phyloP scores from a whole-genome alignment of 2,797 vertebrate genomes.

The Diplodus sargus region DNA sequence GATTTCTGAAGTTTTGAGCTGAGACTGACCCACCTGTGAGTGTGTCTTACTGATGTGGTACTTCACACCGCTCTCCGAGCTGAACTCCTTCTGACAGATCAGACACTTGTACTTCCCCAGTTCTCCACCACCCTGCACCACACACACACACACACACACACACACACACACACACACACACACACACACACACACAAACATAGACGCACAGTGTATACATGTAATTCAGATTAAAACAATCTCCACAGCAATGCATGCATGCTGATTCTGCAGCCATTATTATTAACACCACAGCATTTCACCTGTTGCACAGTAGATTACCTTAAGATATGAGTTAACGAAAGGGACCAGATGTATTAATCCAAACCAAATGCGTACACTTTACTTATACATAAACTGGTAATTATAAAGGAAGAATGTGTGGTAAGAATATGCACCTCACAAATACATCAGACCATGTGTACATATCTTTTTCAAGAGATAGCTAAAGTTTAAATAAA shows the following conservation, averaged over 20 bases:
- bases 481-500: not conserved
- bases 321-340: not conserved
- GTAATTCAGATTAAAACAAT: not conserved
- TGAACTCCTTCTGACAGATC: constrained; percentile 98
- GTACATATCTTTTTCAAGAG: not conserved
- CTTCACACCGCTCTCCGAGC: constrained; percentile 97
- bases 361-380: not conserved
- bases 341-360: not conserved
- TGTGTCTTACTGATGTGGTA: constrained; percentile 99
- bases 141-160: constrained; percentile 19
- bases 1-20: not conserved
- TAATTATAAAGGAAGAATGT: not conserved
- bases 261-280: constrained; percentile 6
- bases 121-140: constrained; percentile 90
- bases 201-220: not conserved
- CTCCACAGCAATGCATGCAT: not conserved
- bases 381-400: not conserved
- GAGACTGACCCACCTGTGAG: constrained; percentile 88
- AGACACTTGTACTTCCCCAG: constrained; percentile 96
- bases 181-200: not conserved
- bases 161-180: constrained; percentile 36
- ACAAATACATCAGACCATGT: not conserved
- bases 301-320: not conserved
- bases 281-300: not conserved
- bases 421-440: not conserved